Base-by-base conservation (phyloP, 2,113 vertebrate genomes). In the Clarias magur region DNA sequence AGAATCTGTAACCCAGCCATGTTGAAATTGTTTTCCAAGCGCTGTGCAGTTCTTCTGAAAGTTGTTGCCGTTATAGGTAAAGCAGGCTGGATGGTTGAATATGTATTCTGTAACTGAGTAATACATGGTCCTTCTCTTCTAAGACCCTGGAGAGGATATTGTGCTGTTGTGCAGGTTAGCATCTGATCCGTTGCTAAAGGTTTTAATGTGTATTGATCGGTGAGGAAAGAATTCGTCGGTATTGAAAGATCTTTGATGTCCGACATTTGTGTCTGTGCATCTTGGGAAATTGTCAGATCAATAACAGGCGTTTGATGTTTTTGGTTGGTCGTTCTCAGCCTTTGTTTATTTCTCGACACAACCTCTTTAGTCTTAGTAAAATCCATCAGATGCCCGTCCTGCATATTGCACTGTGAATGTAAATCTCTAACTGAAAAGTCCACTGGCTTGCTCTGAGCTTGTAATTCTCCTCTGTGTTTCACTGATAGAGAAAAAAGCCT, bases 401-500 rank as follows among this genome's bases (percentile, higher is more conserved):
- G 94, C 86, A 63, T 89, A 91, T 57, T 86, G 93, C 87, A 72
- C 25, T 38, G 27, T 30, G n/a, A 19, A 56, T 85, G 68, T 85
- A 25, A 67, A 3, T 1, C 90, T 92, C 94, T 92, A 82, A 94
- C 82, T 90, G 97, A 98, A 91, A 99, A 97, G 91, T 99, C 96
- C 87, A 99, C 89, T 54, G 97, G 97, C 27, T 91, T 95, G 90
- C 92, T 95, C 80, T 89, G 85, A 87, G 88, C 63, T 16, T 91
- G 90, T 65, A 89, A 87, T 75, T 95, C 92, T 86, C 91, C 70
- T 79, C 85, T 68, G 42, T 42, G 84, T 12, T 21, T 59, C 23
- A 11, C 85, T 82, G 89, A 82, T 30, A 9, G 54, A 83, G 87
- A 90, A 38, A 93, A 85, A 0, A 63, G 63, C 68, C 78, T 42